These are phyloP conservation scores for Alces alces DNA, from an alignment of 2,113 vertebrate genomes.

Conservation along the genomic window DNA sequence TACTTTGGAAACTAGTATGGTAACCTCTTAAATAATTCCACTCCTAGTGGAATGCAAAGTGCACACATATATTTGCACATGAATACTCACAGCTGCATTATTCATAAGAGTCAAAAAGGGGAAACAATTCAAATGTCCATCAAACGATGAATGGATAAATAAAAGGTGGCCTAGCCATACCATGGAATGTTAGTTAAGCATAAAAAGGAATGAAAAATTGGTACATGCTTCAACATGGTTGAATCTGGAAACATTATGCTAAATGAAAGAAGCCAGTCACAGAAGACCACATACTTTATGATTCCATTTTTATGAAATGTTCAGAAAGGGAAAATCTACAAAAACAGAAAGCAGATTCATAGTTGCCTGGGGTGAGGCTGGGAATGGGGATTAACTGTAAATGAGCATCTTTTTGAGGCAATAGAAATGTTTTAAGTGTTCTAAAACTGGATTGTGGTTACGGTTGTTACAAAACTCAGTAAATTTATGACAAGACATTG, in stretches of 20 bases:
- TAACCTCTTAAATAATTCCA: slow-evolving; percentile 2
- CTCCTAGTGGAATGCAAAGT: not conserved
- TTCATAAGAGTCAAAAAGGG: not conserved
- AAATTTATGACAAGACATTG: not conserved
- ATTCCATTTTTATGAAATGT: not conserved
- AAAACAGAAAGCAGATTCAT: slow-evolving; percentile 19
- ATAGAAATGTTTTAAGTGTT: not conserved
- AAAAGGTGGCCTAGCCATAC: not conserved
- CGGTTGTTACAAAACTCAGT: not conserved
- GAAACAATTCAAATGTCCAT: not conserved
- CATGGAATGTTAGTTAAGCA: not conserved
- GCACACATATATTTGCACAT: not conserved
- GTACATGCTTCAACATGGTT: not conserved
- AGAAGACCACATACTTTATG: not conserved
- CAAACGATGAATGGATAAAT: not conserved
- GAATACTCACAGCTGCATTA: not conserved
- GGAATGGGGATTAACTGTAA: not conserved
- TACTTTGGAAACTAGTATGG: not conserved
- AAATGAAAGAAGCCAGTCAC: not conserved
- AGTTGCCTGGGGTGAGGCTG: not conserved
- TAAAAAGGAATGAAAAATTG: not conserved
- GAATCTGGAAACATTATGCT: not conserved
- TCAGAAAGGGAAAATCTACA: not conserved
- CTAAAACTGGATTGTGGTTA: not conserved
- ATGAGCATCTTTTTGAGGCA: not conserved